Evolutionary conservation across 2,113 vertebrate species (phyloP).

Genomic region (Choloepus hoffmanni): DNA sequence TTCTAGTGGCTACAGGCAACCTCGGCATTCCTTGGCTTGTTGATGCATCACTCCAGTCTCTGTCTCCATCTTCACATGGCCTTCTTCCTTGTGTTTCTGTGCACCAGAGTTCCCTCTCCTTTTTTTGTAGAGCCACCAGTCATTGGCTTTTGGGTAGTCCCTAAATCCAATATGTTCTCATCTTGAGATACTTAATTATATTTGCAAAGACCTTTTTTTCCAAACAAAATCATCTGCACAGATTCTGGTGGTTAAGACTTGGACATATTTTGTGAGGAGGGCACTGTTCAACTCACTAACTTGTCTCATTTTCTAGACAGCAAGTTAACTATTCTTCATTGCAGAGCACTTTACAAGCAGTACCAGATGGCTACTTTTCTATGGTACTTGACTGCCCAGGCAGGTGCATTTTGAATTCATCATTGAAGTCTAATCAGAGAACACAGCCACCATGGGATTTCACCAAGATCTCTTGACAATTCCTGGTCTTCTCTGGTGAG

Average conservation of each 20-base stretch:
- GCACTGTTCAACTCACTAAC: neutral
- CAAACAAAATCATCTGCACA: neutral
- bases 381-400: neutral
- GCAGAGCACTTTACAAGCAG: neutral
- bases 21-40: neutral
- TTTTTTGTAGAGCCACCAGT: neutral
- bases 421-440: neutral
- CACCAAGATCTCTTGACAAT: neutral
- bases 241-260: neutral
- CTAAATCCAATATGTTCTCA: neutral
- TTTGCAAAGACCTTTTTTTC: neutral
- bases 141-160: neutral
- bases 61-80: neutral
- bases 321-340: neutral
- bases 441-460: neutral
- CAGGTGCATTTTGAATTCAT: neutral
- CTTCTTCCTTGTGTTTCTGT: neutral
- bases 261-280: neutral
- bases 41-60: neutral
- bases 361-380: neutral
- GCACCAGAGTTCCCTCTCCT: neutral
- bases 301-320: neutral
- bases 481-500: neutral
- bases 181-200: neutral
- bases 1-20: neutral